Percentiles rank a stretch among this genome's conserved stretches.
Conservation (phyloP, 92 coral and sea anemone genomes). For the Pocillopora grandis region DNA sequence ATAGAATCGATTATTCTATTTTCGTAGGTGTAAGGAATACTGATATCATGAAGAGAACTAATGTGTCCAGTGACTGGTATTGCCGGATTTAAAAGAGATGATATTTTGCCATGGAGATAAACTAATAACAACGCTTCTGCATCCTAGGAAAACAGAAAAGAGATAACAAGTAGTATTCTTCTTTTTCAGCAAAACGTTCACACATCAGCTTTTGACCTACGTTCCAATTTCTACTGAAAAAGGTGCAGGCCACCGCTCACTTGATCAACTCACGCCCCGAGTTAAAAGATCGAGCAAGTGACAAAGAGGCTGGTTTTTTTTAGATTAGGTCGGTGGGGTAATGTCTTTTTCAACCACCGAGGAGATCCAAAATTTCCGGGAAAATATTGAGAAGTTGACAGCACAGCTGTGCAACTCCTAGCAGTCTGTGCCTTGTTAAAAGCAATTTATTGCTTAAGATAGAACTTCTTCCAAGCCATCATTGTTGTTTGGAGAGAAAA, state of each 20-base stretch:
- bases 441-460: conserved; percentile 13
- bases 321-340: too few relatives aligned
- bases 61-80: conserved; percentile 12
- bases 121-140: background rate
- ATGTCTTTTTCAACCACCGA: too few relatives aligned
- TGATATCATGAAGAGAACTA: background rate
- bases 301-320: too few relatives aligned
- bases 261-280: too few relatives aligned
- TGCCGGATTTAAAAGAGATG: background rate
- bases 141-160: too few relatives aligned
- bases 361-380: background rate
- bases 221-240: too few relatives aligned
- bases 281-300: too few relatives aligned
- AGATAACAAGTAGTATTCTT: too few relatives aligned
- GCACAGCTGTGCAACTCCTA: background rate
- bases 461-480: conserved; percentile 9
- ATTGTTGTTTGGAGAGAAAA: conserved; percentile 30
- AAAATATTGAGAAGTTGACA: background rate
- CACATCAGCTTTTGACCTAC: too few relatives aligned
- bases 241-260: too few relatives aligned
- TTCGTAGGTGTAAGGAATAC: background rate
- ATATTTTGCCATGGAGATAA: background rate
- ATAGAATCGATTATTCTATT: background rate
- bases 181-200: too few relatives aligned
- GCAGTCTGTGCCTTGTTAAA: conserved; percentile 10